Percentiles rank a stretch among this genome's conserved stretches.
Conservation (phyloP, 2,113 vertebrate genomes). For the Andinoacara biseriatus region DNA sequence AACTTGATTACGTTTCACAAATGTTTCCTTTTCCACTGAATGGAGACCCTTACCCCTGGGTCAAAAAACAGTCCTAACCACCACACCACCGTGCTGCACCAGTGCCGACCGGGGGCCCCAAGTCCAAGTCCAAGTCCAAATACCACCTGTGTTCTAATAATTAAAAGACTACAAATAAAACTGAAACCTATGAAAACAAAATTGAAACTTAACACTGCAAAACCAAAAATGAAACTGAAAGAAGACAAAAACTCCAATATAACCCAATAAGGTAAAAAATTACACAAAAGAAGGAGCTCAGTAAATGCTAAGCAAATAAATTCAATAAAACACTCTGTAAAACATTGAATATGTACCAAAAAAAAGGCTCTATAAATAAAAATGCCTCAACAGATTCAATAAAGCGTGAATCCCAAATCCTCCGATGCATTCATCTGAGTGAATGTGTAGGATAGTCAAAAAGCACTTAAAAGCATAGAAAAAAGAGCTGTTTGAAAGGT, state of each 20-base stretch:
- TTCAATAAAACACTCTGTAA: neutral
- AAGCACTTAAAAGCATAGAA: neutral
- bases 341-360: neutral
- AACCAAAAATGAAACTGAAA: neutral
- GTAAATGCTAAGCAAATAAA: neutral
- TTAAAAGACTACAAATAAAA: neutral
- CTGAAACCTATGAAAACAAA: neutral
- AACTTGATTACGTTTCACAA: too few species aligned
- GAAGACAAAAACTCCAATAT: neutral
- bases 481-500: neutral
- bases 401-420: neutral
- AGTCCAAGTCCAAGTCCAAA: neutral
- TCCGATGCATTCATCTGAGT: neutral
- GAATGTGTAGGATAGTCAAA: neutral
- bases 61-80: too few species aligned
- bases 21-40: too few species aligned
- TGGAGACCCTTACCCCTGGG: too few species aligned
- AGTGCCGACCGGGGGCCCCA: too few species aligned
- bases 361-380: neutral
- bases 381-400: neutral
- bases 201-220: neutral
- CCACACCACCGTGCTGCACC: too few species aligned
- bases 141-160: neutral
- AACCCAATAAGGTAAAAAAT: neutral
- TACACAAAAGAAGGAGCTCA: too few species aligned